Evolutionary conservation across 2,888 invertebrate genomes (phyloP), one percentile per base, ranked within the genome.

Genomic region (Danaus chrysippus): DNA sequence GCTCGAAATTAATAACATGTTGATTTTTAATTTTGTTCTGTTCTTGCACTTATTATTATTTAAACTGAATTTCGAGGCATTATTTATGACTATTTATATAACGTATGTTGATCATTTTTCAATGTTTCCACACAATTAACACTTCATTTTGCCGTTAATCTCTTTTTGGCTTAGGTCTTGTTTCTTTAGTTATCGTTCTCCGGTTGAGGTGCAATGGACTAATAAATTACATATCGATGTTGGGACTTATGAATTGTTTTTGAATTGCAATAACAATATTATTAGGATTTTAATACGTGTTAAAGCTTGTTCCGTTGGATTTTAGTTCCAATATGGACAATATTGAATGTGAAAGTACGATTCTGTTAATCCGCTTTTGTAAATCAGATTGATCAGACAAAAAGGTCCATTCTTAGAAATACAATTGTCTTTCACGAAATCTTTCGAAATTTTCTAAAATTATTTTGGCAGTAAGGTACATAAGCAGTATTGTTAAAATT

Each of bases 51-150:
- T 91, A 88, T 90, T 89, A 89, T 89, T 90, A 88, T 86, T 91
- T 90, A 90, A 90, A 88, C 89, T 88, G 87, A 87, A 88, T 87
- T 87, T 86, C 84, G 84, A 85, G 79, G 67, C 76, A 80, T 87
- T 89, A 90, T 90, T 91, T 91, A 90, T 90, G 83, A 86, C 84
- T 91, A 90, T 90, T 91, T 90, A 90, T 89, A 90, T 90, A 90
- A 89, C 87, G 84, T 90, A 91, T 90, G 90, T 86, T 87, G 87
- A 88, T 86, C 88, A 90, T 91, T 90, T 88, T 87, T 91, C 90
- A 90, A 89, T 89, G 90, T 88, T 83, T 86, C 86, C 81, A 86
- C 81, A 86, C 86, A 87, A 91, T 91, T 91, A 91, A 90, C 91
- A 91, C 91, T 91, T 89, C 87, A 89, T 89, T 88, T 85, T 82